Conservation (phyloP, 2,797 vertebrate species). For the Philypnodon macrostomus region DNA sequence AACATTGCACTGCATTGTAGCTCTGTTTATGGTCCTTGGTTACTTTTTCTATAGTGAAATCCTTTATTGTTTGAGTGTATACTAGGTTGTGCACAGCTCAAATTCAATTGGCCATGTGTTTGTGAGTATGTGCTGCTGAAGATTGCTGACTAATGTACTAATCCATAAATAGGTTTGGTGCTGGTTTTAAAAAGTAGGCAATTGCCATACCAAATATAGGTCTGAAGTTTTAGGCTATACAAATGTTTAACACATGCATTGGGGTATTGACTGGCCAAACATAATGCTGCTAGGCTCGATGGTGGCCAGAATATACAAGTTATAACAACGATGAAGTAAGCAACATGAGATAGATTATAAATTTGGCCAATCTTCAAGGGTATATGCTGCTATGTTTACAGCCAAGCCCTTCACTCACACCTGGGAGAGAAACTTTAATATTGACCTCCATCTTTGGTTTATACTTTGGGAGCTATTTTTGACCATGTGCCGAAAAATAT, state of each 20-base stretch:
- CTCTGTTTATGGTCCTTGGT: no score
- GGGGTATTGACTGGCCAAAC: slow-evolving; percentile 22
- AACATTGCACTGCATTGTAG: no score
- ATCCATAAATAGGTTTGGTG: slow-evolving; percentile 63
- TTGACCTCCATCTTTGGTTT: slow-evolving; percentile 76
- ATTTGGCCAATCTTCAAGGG: background rate
- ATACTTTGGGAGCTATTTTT: slow-evolving; percentile 74
- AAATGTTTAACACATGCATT: slow-evolving; percentile 46
- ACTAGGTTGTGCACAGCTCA: no score
- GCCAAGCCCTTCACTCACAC: slow-evolving; percentile 28
- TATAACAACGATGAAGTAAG: slow-evolving; percentile 30
- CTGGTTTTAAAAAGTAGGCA: slow-evolving; percentile 64
- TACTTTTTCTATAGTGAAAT: background rate
- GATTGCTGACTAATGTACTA: slow-evolving; percentile 68
- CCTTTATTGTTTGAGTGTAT: no score
- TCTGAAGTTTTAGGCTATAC: slow-evolving; percentile 54
- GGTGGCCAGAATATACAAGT: slow-evolving; percentile 32
- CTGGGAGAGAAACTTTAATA: slow-evolving; percentile 63
- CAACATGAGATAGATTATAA: slow-evolving; percentile 38
- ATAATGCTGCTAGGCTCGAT: slow-evolving; percentile 39
- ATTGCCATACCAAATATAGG: slow-evolving; percentile 67
- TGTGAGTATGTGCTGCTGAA: slow-evolving; percentile 24
- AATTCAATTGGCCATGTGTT: no score
- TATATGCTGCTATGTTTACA: slow-evolving; percentile 34
- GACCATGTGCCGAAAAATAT: slow-evolving; percentile 41